A percentile compares a stretch with the other conserved stretches of the same genome.
These are phyloP conservation scores for Eilema griseolum DNA, from an alignment of 2,888 invertebrate species.

Conservation along the genomic window DNA sequence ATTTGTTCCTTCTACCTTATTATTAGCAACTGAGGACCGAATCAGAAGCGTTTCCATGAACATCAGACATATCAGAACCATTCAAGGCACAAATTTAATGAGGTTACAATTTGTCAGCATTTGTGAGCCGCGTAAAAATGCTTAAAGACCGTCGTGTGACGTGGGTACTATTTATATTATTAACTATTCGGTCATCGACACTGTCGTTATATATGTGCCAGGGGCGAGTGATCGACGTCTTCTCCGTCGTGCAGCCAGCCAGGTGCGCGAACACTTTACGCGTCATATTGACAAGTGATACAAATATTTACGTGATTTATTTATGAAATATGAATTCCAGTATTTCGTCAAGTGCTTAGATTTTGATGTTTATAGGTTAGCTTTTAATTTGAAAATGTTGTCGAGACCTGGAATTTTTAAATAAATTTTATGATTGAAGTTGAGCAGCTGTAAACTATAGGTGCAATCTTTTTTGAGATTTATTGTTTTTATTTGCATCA, in stretches of 20 bases:
- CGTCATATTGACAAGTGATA: slow-evolving; percentile 37
- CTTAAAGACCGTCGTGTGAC: background rate
- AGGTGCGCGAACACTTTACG: slow-evolving; percentile 36
- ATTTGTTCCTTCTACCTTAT: too few species aligned
- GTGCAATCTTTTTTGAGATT: background rate
- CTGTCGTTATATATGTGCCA: slow-evolving; percentile 40
- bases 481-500: background rate
- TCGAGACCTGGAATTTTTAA: background rate
- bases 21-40: background rate
- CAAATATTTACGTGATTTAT: slow-evolving; percentile 29
- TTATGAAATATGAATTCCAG: slow-evolving; percentile 11
- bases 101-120: slow-evolving; percentile 1
- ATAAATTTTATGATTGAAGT: background rate
- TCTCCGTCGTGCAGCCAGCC: slow-evolving; percentile 23
- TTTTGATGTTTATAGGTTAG: slow-evolving; percentile 9
- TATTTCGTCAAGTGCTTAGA: slow-evolving; percentile 1
- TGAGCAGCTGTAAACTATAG: background rate
- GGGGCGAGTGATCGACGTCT: slow-evolving; percentile 30
- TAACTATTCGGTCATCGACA: slow-evolving; percentile 48
- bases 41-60: background rate
- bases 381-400: slow-evolving; percentile 9
- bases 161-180: slow-evolving; percentile 2
- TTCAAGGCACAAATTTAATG: background rate
- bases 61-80: background rate
- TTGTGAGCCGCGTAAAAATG: slow-evolving; percentile 3